These are phyloP conservation scores for Ennomos fuscantarius DNA, from an alignment of 2,888 invertebrate genomes.

Conservation along the genomic window DNA sequence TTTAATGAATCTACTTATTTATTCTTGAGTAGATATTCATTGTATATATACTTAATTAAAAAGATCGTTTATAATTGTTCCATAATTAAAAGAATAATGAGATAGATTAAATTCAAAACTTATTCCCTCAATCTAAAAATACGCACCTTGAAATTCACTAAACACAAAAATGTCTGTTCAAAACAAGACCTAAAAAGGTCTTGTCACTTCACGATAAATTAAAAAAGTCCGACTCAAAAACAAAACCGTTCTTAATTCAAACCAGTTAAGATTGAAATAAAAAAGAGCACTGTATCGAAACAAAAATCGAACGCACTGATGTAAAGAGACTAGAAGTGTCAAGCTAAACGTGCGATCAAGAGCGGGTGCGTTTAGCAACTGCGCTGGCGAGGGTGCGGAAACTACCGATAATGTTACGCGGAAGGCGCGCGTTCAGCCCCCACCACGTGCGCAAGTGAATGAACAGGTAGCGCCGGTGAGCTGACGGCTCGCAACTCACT, in stretches of 20 bases:
- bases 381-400: conserved; percentile 80
- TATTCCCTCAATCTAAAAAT: conserved; percentile 29
- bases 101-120: too few relatives aligned
- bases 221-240: conserved; percentile 9
- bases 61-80: too few relatives aligned
- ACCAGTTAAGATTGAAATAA: conserved; percentile 12
- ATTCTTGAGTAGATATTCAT: too few relatives aligned
- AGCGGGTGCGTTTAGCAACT: conserved; percentile 83
- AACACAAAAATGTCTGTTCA: conserved; percentile 16
- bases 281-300: conserved; percentile 41
- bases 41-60: too few relatives aligned
- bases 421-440: conserved; percentile 77
- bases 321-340: conserved; percentile 71
- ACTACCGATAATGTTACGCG: conserved; percentile 84
- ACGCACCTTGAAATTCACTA: conserved; percentile 53
- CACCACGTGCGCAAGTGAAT: conserved; percentile 74
- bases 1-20: too few relatives aligned
- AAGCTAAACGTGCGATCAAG: conserved; percentile 73
- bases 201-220: conserved; percentile 29
- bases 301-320: conserved; percentile 45
- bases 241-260: conserved; percentile 18
- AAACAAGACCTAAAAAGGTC: conserved; percentile 18
- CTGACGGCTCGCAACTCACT: conserved; percentile 50
- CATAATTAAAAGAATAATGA: too few relatives aligned
- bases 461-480: conserved; percentile 78